Evolutionary conservation across 2,888 invertebrate species (phyloP).

Genomic region (Callinectes sapidus): DNA sequence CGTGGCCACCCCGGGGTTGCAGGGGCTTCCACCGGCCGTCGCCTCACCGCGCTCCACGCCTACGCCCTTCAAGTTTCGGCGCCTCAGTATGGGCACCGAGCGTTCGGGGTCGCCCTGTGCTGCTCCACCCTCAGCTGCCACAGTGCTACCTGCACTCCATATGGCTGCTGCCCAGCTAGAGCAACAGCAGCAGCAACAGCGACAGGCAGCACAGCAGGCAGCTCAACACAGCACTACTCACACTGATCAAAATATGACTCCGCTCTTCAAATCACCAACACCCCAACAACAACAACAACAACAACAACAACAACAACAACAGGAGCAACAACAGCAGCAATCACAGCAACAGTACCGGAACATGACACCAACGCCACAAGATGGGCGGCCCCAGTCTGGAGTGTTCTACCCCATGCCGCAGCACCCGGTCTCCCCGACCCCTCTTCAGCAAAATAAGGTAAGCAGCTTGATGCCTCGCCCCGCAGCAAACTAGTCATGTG

Average conservation of each 20-base stretch:
- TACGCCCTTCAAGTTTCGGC: slow-evolving; percentile 69
- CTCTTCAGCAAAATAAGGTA: slow-evolving; percentile 9
- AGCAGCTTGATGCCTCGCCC: neutral
- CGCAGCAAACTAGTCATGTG: neutral
- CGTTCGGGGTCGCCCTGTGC: slow-evolving; percentile 56
- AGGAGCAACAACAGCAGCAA: slow-evolving; percentile 29
- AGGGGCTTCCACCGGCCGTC: slow-evolving; percentile 68
- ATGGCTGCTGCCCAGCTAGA: slow-evolving; percentile 56
- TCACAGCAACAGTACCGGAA: slow-evolving; percentile 31
- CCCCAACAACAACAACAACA: slow-evolving; percentile 37
- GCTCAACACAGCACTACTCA: slow-evolving; percentile 36
- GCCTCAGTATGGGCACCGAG: slow-evolving; percentile 61
- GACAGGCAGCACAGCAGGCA: slow-evolving; percentile 52
- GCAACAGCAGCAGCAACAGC: slow-evolving; percentile 61
- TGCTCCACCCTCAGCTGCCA: slow-evolving; percentile 44
- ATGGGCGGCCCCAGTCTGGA: slow-evolving; percentile 55
- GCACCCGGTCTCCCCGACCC: slow-evolving; percentile 56
- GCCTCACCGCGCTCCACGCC: slow-evolving; percentile 70
- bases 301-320: slow-evolving; percentile 45
- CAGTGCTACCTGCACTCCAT: slow-evolving; percentile 52
- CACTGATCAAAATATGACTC: slow-evolving; percentile 39
- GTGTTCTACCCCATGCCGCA: slow-evolving; percentile 66
- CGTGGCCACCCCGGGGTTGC: slow-evolving; percentile 60
- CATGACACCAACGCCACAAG: neutral
- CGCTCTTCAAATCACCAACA: slow-evolving; percentile 6